A percentile compares a stretch with the other conserved stretches of the same genome.
Evolutionary conservation across 2,113 vertebrate genomes (phyloP).

Genomic region (Trichechus manatus): DNA sequence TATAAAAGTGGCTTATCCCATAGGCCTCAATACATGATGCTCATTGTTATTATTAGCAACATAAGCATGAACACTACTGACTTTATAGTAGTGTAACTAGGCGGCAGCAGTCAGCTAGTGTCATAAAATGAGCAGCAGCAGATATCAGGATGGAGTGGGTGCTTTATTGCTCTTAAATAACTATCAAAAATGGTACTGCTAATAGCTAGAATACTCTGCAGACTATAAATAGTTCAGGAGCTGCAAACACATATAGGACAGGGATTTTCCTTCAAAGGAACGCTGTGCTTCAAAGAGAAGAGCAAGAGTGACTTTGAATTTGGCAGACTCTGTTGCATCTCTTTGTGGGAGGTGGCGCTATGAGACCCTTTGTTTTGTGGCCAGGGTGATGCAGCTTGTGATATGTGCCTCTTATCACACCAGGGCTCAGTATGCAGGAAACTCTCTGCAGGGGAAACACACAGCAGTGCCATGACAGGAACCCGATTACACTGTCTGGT

Average conservation of each 20-base stretch:
- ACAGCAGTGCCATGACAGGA: rapidly evolving
- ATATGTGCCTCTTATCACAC: neutral
- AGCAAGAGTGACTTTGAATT: neutral
- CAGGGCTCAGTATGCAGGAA: neutral
- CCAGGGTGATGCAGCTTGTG: neutral
- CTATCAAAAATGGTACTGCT: neutral
- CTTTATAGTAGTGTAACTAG: neutral
- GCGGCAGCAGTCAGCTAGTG: neutral
- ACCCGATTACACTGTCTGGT: rapidly evolving
- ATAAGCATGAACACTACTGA: neutral
- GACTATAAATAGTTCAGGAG: neutral
- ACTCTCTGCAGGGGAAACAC: neutral
- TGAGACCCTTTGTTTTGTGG: neutral
- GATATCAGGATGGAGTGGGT: neutral
- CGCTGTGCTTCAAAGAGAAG: neutral
- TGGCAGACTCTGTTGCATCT: neutral
- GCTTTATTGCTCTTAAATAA: neutral
- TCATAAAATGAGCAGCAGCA: neutral
- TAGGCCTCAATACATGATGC: neutral
- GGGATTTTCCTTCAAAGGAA: neutral
- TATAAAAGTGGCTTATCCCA: neutral
- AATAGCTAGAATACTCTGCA: slow-evolving; percentile 1
- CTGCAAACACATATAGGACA: neutral
- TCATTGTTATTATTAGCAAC: neutral
- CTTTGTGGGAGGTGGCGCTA: neutral